A percentile compares a stretch with the other conserved stretches of the same genome.
Conservation (phyloP, 2,113 vertebrate species). For the Pseudopodoces humilis region DNA sequence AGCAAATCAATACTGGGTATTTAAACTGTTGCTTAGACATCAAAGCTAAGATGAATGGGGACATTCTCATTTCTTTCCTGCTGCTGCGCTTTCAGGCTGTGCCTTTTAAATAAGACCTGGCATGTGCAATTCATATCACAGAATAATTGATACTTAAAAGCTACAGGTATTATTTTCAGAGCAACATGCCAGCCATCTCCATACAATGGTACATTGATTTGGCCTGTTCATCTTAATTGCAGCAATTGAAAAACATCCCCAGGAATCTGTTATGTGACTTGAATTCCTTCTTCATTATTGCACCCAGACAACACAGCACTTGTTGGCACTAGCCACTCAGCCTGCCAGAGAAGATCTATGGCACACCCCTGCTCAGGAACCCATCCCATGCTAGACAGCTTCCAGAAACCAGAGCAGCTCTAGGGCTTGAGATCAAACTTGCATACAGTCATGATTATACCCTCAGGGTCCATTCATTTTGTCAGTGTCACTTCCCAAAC, state of each 20-base stretch:
- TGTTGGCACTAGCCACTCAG: neutral
- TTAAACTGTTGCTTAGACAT: conserved; percentile 2
- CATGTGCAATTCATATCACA: neutral
- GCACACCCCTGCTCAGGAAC: neutral
- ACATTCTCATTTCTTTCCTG: neutral
- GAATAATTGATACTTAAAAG: conserved; percentile 15
- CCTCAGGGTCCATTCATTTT: neutral
- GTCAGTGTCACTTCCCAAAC: neutral
- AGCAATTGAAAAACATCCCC: neutral
- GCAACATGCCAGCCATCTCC: neutral
- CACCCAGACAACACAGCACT: neutral
- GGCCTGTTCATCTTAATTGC: neutral
- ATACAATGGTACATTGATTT: neutral
- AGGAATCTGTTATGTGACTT: neutral
- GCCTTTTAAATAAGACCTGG: neutral
- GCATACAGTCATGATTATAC: neutral
- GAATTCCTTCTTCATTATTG: neutral
- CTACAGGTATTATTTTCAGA: neutral
- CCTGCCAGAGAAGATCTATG: neutral
- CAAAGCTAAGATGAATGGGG: neutral
- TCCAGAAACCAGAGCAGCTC: neutral
- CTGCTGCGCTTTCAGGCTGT: neutral
- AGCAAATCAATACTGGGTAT: neutral
- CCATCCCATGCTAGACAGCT: neutral
- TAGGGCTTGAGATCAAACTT: neutral